Evolutionary conservation across 2,797 vertebrate genomes (phyloP).

Genomic region (Aplochiton taeniatus): DNA sequence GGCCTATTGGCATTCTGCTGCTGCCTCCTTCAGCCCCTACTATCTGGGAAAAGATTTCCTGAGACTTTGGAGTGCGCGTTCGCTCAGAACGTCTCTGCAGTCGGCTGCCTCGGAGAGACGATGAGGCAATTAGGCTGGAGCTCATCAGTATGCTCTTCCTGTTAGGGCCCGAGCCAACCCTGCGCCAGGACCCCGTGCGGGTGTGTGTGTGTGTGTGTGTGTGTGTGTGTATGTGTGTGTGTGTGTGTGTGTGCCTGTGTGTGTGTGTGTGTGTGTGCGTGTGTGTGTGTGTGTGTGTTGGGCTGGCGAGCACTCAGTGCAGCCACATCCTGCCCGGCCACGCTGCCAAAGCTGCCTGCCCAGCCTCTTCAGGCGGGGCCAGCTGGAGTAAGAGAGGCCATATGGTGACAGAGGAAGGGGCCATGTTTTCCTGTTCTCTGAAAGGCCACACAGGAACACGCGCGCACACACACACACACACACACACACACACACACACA

Average conservation of each 20-base stretch:
- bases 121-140: slow-evolving; percentile 21
- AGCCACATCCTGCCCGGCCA: background rate
- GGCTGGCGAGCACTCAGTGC: slow-evolving; percentile 15
- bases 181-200: background rate
- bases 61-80: slow-evolving; percentile 1
- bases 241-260: background rate
- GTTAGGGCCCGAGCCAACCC: slow-evolving; percentile 17
- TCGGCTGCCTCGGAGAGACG: slow-evolving; percentile 4
- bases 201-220: background rate
- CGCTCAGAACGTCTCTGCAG: background rate
- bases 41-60: slow-evolving; percentile 1
- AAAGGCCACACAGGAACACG: slow-evolving; percentile 15
- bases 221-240: background rate
- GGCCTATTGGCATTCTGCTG: slow-evolving; percentile 18
- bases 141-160: slow-evolving; percentile 40
- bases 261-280: slow-evolving; percentile 2
- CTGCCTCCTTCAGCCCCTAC: background rate
- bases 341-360: slow-evolving; percentile 26
- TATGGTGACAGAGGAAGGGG: slow-evolving; percentile 47
- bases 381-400: slow-evolving; percentile 48
- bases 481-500: background rate
- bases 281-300: background rate
- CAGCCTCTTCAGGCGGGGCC: slow-evolving; percentile 34
- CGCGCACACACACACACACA: background rate
- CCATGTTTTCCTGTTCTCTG: slow-evolving; percentile 29